Conservation (phyloP, 2,113 vertebrate genomes). For the Boulengeromyrus knoepffleri region DNA sequence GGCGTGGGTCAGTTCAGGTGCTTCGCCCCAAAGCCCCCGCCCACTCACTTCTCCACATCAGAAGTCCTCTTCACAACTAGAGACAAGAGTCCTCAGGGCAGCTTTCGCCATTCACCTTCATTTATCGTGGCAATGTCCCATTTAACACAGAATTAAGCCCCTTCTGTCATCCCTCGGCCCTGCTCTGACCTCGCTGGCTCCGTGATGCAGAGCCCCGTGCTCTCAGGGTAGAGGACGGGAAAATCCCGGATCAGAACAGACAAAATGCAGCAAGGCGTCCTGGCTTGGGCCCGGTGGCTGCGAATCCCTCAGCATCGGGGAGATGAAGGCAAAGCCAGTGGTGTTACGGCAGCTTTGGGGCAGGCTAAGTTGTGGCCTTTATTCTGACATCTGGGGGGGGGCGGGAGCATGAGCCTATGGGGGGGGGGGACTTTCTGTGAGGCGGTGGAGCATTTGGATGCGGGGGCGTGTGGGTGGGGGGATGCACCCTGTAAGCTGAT, state of each 20-base stretch:
- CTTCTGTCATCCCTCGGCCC: not conserved
- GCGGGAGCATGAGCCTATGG: conserved; percentile 5
- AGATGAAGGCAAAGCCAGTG: conserved; percentile 9
- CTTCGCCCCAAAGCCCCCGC: not conserved
- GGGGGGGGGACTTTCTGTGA: conserved; percentile 14
- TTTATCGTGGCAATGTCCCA: not conserved
- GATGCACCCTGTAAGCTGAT: conserved; percentile 39
- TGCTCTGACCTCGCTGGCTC: not conserved
- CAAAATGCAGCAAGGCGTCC: not conserved
- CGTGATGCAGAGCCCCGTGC: not conserved
- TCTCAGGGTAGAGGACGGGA: not conserved
- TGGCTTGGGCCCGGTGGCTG: not conserved
- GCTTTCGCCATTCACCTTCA: not conserved
- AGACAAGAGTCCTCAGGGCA: not conserved
- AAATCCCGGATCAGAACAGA: not conserved
- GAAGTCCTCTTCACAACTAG: not conserved
- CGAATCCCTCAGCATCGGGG: not conserved
- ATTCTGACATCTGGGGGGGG: not conserved
- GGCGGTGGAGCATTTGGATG: conserved; percentile 10
- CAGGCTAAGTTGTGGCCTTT: not conserved
- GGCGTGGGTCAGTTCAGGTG: conserved; percentile 13
- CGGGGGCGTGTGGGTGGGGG: conserved; percentile 21
- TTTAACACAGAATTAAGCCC: not conserved
- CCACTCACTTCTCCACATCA: not conserved
- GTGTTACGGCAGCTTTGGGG: conserved; percentile 26